Percentiles rank a stretch among this genome's conserved stretches.
These are phyloP conservation scores for Macquaria ambigua DNA, from an alignment of 2,113 vertebrate genomes.

Conservation along the genomic window DNA sequence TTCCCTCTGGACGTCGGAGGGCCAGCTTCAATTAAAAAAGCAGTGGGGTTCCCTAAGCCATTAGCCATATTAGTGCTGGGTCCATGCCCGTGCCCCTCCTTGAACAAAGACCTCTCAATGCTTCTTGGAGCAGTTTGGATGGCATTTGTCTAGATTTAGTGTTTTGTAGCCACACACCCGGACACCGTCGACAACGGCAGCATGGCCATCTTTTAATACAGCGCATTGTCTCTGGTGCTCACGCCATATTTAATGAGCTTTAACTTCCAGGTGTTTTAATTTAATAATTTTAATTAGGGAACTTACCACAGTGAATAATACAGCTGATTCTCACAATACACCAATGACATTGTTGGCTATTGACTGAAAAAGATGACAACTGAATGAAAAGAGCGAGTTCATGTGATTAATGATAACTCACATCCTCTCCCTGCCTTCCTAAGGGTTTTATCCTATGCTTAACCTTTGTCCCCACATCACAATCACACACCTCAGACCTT, in stretches of 20 bases:
- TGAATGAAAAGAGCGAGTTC: conserved; percentile 32
- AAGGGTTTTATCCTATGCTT: conserved; percentile 51
- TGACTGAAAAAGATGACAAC: conserved; percentile 53
- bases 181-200: conserved; percentile 22
- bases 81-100: conserved; percentile 67
- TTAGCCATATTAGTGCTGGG: conserved; percentile 81
- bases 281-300: no score
- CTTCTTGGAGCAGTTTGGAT: conserved; percentile 57
- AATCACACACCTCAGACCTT: conserved; percentile 77
- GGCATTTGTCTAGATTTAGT: conserved; percentile 52
- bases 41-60: conserved; percentile 80
- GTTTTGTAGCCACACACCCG: conserved; percentile 40
- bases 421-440: conserved; percentile 48
- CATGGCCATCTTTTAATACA: conserved; percentile 8
- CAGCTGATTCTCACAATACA: conserved; percentile 35
- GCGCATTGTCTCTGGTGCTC: not conserved
- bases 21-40: conserved; percentile 78
- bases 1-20: conserved; percentile 55
- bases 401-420: conserved; percentile 72
- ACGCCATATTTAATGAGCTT: conserved; percentile 23
- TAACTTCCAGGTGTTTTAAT: not conserved
- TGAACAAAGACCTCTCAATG: conserved; percentile 72
- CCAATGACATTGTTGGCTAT: conserved; percentile 13
- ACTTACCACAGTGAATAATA: not conserved
- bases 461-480: conserved; percentile 77